Conservation (phyloP, 2,888 invertebrate species). For the Sepiola atlantica region DNA sequence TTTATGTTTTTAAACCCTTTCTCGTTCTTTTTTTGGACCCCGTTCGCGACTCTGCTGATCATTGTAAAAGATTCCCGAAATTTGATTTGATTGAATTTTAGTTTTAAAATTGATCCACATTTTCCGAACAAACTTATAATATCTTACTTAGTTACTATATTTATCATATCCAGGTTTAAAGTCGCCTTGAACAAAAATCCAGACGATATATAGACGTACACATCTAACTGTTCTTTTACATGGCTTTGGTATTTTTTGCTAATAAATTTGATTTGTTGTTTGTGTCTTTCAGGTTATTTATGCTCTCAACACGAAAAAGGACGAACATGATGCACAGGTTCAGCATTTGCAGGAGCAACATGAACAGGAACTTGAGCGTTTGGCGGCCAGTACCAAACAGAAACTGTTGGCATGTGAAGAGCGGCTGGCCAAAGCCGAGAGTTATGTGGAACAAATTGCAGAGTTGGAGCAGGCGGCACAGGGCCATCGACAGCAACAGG, state of each 20-base stretch:
- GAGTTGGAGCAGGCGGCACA: conserved; percentile 62
- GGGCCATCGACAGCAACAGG: conserved; percentile 65
- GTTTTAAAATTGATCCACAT: no score
- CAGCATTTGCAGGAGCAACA: conserved; percentile 70
- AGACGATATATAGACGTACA: no score
- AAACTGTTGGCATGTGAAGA: conserved; percentile 66
- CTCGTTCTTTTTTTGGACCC: no score
- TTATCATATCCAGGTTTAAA: no score
- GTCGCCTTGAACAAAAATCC: no score
- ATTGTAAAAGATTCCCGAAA: no score
- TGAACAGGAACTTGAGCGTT: conserved; percentile 71
- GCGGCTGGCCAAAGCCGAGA: conserved; percentile 62
- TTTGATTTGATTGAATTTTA: no score
- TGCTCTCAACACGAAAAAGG: conserved; percentile 75
- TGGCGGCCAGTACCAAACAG: conserved; percentile 70
- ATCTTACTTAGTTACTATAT: no score
- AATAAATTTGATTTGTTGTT: background rate
- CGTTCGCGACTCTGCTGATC: no score
- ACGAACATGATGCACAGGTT: conserved; percentile 73
- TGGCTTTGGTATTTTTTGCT: background rate
- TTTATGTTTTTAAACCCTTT: no score
- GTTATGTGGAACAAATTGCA: conserved; percentile 61
- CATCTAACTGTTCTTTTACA: no score
- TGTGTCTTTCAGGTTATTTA: conserved; percentile 72
- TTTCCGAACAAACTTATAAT: no score